Percentiles rank a stretch among this genome's conserved stretches.
Evolutionary conservation across 2,888 invertebrate genomes (phyloP).

Genomic region (Rapana venosa): DNA sequence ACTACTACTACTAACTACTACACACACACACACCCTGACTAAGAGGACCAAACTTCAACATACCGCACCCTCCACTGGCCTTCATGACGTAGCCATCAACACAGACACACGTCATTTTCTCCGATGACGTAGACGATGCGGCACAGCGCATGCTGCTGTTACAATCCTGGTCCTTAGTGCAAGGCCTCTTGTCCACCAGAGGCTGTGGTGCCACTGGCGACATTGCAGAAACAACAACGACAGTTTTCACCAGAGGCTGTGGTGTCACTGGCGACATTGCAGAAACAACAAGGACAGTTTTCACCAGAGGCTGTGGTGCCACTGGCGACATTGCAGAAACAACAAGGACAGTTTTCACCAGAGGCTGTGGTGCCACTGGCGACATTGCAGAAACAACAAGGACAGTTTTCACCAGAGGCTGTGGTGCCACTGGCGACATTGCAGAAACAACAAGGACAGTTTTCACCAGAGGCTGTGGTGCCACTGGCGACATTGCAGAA

Average conservation of each 20-base stretch:
- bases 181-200: background rate
- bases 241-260: background rate
- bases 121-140: background rate
- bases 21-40: background rate
- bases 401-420: too few species aligned
- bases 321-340: background rate
- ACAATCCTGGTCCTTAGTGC: background rate
- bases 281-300: too few species aligned
- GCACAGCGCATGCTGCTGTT: background rate
- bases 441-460: too few species aligned
- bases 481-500: too few species aligned
- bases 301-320: background rate
- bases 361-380: background rate
- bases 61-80: background rate
- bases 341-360: too few species aligned
- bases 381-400: too few species aligned
- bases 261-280: background rate
- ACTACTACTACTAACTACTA: background rate
- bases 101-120: background rate
- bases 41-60: background rate
- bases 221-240: too few species aligned
- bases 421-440: too few species aligned
- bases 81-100: background rate
- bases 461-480: too few species aligned
- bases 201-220: background rate